These are phyloP conservation scores for Microcebus griseorufus DNA, from an alignment of 2,113 vertebrate species.

Conservation along the genomic window DNA sequence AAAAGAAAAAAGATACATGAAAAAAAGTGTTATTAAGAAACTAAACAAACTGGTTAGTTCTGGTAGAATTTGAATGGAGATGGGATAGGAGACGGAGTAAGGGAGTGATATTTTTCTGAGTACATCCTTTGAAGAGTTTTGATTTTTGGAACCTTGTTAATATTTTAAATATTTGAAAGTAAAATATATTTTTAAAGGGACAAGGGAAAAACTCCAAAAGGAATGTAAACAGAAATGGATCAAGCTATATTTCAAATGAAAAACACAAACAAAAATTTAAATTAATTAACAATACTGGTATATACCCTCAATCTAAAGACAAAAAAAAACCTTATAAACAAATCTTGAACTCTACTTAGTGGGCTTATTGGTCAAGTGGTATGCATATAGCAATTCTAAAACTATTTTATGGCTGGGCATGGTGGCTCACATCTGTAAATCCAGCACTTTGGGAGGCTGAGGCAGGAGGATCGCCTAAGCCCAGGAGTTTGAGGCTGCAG, in stretches of 20 bases:
- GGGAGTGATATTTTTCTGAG: background rate
- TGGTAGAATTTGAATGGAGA: background rate
- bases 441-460: no score
- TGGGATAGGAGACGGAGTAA: background rate
- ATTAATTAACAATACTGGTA: background rate
- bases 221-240: background rate
- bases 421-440: no score
- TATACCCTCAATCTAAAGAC: background rate
- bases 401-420: no score
- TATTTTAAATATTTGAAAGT: conserved; percentile 15
- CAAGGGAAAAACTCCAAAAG: background rate
- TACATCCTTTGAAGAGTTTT: background rate
- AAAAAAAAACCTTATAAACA: background rate
- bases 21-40: background rate
- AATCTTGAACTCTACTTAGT: background rate
- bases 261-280: background rate
- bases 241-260: background rate
- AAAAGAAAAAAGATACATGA: background rate
- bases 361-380: no score
- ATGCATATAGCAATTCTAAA: no score
- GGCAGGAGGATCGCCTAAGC: no score
- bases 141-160: background rate
- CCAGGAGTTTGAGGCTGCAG: no score
- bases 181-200: background rate
- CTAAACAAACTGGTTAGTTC: background rate